phyloP scores from a whole-genome alignment of 2,797 vertebrate species.

The Argentina silus region DNA sequence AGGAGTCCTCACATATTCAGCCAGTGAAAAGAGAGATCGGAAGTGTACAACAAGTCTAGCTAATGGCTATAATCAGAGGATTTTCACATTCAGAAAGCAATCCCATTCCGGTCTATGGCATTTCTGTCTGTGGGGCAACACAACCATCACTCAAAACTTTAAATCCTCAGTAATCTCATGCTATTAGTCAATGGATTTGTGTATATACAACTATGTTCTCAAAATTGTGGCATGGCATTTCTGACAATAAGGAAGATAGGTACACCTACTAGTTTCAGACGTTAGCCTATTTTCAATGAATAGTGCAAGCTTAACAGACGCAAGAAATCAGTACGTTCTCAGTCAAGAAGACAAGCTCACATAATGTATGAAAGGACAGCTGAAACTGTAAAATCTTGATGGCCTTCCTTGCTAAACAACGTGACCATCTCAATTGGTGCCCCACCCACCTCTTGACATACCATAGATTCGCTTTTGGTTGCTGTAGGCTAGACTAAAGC shows the following conservation, averaged over 20 bases:
- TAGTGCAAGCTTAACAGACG: no score
- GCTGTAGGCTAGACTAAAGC: conserved; percentile 19
- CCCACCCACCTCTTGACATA: conserved; percentile 19
- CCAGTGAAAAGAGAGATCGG: conserved; percentile 1
- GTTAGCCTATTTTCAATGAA: no score
- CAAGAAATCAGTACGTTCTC: neutral
- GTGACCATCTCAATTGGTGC: neutral
- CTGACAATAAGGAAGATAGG: no score
- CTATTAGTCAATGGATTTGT: neutral
- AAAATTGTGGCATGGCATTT: neutral
- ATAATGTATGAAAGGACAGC: conserved; percentile 3
- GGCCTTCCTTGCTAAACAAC: neutral
- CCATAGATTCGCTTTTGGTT: conserved; percentile 15
- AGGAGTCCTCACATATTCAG: conserved; percentile 13
- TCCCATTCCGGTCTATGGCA: neutral
- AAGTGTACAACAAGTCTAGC: conserved; percentile 12
- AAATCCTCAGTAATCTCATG: neutral
- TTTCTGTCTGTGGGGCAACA: neutral
- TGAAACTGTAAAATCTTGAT: neutral
- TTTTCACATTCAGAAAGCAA: conserved; percentile 23
- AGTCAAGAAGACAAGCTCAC: neutral
- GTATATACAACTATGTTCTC: neutral
- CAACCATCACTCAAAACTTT: neutral
- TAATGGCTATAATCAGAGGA: conserved; percentile 26
- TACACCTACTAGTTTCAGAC: no score